Evolutionary conservation across 2,113 vertebrate species (phyloP), one percentile per base, ranked within the genome.

Genomic region (Nothocercus julius): DNA sequence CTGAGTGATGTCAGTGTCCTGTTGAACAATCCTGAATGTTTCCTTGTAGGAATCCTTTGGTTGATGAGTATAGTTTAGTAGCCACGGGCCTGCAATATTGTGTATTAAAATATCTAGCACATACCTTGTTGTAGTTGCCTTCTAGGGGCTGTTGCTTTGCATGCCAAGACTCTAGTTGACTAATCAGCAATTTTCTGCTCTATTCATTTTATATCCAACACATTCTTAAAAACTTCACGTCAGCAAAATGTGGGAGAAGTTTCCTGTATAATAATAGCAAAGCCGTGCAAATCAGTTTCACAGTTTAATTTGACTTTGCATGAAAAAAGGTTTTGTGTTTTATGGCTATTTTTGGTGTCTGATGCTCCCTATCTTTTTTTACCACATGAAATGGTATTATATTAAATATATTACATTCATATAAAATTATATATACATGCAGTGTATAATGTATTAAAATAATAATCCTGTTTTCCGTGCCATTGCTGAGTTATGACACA

Each of bases 81-180:
- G n/a, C 8, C 32, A n/a, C 25, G 25, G 9, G 3, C 32, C 51
- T 27, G 3, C 13, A 38, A 19, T 44, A 59, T 59, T 38, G 30
- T 18, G 56, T 1, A 1, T 9, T 68, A 20, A 0, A 1, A 19
- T 36, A 3, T 5, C 8, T 9, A 58, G 32, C 20, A 34, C 70
- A 18, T 13, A 22, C 7, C 7, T 62, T 5, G 1, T 14, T 27
- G 38, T 7, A 4, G 1, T 32, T 56, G 73, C 7, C 2, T 49
- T 79, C 32, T 13, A 32, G 10, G 7, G 13, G 3, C 59, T 53
- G 42, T 6, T 24, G 38, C 34, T 77, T 82, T 53, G 25, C 32
- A 17, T 49, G 49, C 49, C 20, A 54, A 24, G 16, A 67, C 38
- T 62, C 42, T 54, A 58, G 40, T 38, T 36, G 47, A 36, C 14